Evolutionary conservation across 2,888 invertebrate species (phyloP).

Genomic region (Encarsia formosa): DNA sequence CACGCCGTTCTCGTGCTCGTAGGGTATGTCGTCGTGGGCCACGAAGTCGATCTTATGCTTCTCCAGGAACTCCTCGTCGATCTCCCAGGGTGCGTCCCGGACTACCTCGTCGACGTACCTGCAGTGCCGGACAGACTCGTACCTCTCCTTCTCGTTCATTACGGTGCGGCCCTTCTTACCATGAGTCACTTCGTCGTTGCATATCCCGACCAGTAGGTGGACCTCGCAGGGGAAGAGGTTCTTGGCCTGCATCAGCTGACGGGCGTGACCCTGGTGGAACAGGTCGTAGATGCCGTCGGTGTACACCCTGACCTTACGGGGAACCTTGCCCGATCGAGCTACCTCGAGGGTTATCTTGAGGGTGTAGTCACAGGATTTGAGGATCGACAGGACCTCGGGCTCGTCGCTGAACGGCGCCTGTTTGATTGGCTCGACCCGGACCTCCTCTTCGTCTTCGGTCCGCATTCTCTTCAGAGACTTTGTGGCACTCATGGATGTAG

Average conservation of each 20-base stretch:
- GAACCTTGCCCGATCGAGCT: no score
- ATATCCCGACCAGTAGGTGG: slow-evolving; percentile 95
- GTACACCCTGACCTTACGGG: slow-evolving; percentile 88
- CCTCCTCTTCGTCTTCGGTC: no score
- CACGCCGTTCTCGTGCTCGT: slow-evolving; percentile 76
- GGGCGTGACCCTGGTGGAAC: slow-evolving; percentile 96
- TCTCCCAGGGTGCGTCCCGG: slow-evolving; percentile 88
- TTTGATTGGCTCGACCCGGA: no score
- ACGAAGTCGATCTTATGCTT: slow-evolving; percentile 98
- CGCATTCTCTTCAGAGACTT: no score
- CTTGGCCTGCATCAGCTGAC: slow-evolving; percentile 95
- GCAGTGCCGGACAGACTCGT: slow-evolving; percentile 93
- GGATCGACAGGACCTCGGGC: slow-evolving; percentile 68
- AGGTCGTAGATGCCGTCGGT: slow-evolving; percentile 98
- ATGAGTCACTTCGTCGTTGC: slow-evolving; percentile 87
- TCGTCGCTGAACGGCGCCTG: slow-evolving; percentile 89
- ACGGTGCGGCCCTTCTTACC: slow-evolving; percentile 90
- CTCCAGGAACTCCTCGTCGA: slow-evolving; percentile 82
- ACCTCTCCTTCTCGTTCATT: slow-evolving; percentile 93
- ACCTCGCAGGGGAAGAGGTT: slow-evolving; percentile 92
- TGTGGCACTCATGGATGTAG: no score
- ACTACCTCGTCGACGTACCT: slow-evolving; percentile 98
- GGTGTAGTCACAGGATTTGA: slow-evolving; percentile 76
- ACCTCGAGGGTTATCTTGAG: slow-evolving; percentile 78
- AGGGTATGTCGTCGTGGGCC: slow-evolving; percentile 97